These are phyloP conservation scores for Rhinichthys klamathensis DNA, from an alignment of 2,113 vertebrate species.

Conservation along the genomic window DNA sequence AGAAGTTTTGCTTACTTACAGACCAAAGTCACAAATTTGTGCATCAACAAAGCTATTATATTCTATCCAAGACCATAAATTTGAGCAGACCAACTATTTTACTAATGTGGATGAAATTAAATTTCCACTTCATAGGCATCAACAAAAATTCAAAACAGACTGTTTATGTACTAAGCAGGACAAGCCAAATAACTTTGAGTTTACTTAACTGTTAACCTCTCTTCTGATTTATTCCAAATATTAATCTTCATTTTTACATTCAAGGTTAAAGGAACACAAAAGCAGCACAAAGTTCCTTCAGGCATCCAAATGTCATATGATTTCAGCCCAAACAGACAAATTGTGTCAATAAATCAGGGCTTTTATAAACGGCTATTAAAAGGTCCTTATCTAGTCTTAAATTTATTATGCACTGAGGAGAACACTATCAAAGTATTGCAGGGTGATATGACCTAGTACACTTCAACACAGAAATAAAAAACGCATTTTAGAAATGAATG, in stretches of 20 bases:
- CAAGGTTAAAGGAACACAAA: slow-evolving; percentile 1
- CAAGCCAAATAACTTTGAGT: slow-evolving; percentile 15
- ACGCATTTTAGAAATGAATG: not conserved
- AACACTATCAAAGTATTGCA: slow-evolving; percentile 15
- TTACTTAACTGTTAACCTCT: slow-evolving; percentile 9
- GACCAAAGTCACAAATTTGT: not conserved
- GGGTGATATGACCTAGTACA: slow-evolving; percentile 11
- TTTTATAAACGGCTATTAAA: slow-evolving; percentile 28
- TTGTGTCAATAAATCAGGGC: slow-evolving; percentile 37
- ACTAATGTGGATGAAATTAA: not conserved
- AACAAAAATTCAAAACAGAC: slow-evolving; percentile 23
- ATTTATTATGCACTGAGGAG: slow-evolving; percentile 31
- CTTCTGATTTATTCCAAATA: slow-evolving; percentile 1
- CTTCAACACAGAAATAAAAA: not conserved
- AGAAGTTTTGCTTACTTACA: not conserved
- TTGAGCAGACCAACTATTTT: slow-evolving; percentile 10
- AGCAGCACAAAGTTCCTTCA: not conserved
- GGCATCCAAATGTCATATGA: slow-evolving; percentile 35
- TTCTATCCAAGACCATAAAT: slow-evolving; percentile 3
- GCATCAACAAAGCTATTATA: not conserved
- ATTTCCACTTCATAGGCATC: not conserved
- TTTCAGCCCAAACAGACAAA: slow-evolving; percentile 17
- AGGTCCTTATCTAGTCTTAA: slow-evolving; percentile 16
- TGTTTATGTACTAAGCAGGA: not conserved
- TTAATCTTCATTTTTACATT: slow-evolving; percentile 16